Percentiles rank a stretch among this genome's conserved stretches.
These are phyloP conservation scores for Leucoma salicis DNA, from an alignment of 2,888 invertebrate species.

Conservation along the genomic window DNA sequence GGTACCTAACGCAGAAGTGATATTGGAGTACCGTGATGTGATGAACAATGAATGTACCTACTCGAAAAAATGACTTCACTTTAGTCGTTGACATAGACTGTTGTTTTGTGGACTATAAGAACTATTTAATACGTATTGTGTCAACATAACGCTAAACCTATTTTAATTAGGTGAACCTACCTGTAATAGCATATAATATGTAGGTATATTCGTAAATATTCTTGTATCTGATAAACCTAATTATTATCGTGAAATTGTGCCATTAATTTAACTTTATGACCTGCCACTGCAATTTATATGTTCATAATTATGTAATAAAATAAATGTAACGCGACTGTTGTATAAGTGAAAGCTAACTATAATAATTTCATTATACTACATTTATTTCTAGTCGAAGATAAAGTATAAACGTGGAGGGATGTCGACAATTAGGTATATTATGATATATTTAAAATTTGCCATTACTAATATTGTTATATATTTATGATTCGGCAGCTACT, in stretches of 20 bases:
- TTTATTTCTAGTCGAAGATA: constrained; percentile 80
- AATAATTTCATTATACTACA: constrained; percentile 69
- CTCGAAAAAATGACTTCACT: constrained; percentile 23
- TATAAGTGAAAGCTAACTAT: constrained; percentile 76
- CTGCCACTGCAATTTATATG: constrained; percentile 76
- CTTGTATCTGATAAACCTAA: constrained; percentile 76
- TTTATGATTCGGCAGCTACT: constrained; percentile 63
- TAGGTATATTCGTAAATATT: constrained; percentile 64
- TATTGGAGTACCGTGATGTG: constrained; percentile 30
- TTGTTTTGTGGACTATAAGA: constrained; percentile 19
- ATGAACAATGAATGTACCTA: constrained; percentile 38
- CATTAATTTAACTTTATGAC: constrained; percentile 79
- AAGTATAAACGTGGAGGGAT: constrained; percentile 57
- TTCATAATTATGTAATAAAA: constrained; percentile 60
- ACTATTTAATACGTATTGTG: constrained; percentile 32
- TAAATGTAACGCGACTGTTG: constrained; percentile 78
- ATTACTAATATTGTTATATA: constrained; percentile 42
- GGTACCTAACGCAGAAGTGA: constrained; percentile 36
- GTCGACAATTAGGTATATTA: constrained; percentile 61
- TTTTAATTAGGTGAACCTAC: constrained; percentile 40
- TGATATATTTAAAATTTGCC: constrained; percentile 43
- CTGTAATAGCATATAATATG: constrained; percentile 33
- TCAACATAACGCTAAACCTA: constrained; percentile 36
- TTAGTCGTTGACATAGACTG: constrained; percentile 21
- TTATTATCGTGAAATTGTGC: constrained; percentile 74